A percentile compares a stretch with the other conserved stretches of the same genome.
Conservation (phyloP, 2,888 invertebrate species). For the Altica lythri region DNA sequence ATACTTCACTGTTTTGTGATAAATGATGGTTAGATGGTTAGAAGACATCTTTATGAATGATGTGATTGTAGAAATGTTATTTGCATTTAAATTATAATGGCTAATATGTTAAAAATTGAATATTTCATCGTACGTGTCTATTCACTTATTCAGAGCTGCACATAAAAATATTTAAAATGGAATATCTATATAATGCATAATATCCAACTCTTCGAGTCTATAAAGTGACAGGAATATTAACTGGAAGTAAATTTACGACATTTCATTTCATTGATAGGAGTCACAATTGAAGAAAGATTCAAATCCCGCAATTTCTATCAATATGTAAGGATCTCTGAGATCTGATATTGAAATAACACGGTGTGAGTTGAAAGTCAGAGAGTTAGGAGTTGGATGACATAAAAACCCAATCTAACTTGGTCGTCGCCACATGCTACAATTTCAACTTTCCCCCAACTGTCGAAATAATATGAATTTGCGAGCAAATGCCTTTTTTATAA, state of each 20-base stretch:
- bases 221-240: slow-evolving; percentile 7
- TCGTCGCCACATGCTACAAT: slow-evolving; percentile 50
- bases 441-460: slow-evolving; percentile 44
- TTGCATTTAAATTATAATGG: too few relatives aligned
- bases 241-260: slow-evolving; percentile 40
- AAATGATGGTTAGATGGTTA: too few relatives aligned
- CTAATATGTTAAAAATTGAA: too few relatives aligned
- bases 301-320: slow-evolving; percentile 49
- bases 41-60: too few relatives aligned
- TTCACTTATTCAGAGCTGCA: too few relatives aligned
- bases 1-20: too few relatives aligned
- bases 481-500: slow-evolving; percentile 41
- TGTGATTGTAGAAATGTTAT: too few relatives aligned
- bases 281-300: slow-evolving; percentile 44
- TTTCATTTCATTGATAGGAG: slow-evolving; percentile 38
- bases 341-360: slow-evolving; percentile 53
- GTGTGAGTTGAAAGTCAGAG: slow-evolving; percentile 37
- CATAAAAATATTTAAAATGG: too few relatives aligned
- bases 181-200: too few relatives aligned
- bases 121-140: too few relatives aligned
- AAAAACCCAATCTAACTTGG: slow-evolving; percentile 52
- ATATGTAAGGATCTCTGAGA: slow-evolving; percentile 49
- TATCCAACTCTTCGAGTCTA: too few relatives aligned
- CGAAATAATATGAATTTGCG: slow-evolving; percentile 44
- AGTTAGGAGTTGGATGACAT: slow-evolving; percentile 40